Base-by-base conservation (phyloP, 1,140 invertebrate species). In the Eupristina koningsbergeri region DNA sequence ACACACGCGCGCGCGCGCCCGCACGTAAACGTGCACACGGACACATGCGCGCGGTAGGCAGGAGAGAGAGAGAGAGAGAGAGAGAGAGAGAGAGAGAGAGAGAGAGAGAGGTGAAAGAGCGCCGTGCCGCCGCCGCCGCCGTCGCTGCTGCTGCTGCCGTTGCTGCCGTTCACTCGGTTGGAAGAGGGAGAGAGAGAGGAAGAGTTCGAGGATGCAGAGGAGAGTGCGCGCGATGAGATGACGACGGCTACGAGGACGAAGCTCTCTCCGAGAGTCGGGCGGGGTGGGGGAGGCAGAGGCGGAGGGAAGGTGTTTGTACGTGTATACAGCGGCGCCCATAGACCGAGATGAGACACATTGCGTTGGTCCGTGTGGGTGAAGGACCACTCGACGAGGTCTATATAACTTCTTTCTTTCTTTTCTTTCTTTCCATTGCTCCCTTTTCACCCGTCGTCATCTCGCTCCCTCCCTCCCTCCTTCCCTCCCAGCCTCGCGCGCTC, bases 301-400 rank as follows among this genome's bases (percentile, higher is more conserved):
- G 50, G 26, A n/a, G 22, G 53, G 58, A 61, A 73, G 76, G 47
- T 64, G 64, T 53, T 75, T 39, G 34, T 75, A 75, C 77, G 78
- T 73, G 53, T 79, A 22, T 45, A 63, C 41, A 64, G 50, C 9
- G 61, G 74, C 63, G 63, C 41, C 41, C 47, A 77, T 69, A 83
- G 61, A 53, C 47, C 34, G 61, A 80, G 26, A 69, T 58, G 78
- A 84, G 71, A 84, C 77, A 84, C 83, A 84, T 84, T 84, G 77
- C 77, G 39, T 75, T 19, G 77, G 53, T 29, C 31, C 77, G 83
- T 84, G 61, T 81, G 83, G 83, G 83, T 84, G 83, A 84, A 84
- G 83, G 83, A 84, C 83, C 83, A 84, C 83, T 84, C 83, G 83
- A 84, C 76, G 77, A 75, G 83, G 50, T 80, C 83, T 64, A 80